Evolutionary conservation across 2,113 vertebrate genomes (phyloP).

Genomic region (Arenaria interpres): DNA sequence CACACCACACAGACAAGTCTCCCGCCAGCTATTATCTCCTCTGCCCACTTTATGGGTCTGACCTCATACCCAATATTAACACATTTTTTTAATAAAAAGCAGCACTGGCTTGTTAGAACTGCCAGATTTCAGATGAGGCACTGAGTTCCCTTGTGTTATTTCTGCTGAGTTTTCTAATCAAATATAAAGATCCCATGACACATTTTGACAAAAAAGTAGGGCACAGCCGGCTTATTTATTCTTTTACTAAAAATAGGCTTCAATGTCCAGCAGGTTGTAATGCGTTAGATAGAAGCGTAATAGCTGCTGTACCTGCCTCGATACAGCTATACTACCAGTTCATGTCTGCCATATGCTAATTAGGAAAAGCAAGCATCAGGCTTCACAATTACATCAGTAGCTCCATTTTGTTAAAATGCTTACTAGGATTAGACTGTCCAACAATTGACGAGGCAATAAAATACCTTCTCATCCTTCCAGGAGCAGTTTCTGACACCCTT

Average conservation of each 20-base stretch:
- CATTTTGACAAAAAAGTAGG: slow-evolving; percentile 62
- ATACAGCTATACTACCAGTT: not conserved
- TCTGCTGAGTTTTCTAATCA: slow-evolving; percentile 49
- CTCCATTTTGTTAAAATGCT: slow-evolving; percentile 3
- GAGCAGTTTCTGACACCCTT: slow-evolving; percentile 7
- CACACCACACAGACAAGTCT: not conserved
- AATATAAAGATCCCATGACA: slow-evolving; percentile 57
- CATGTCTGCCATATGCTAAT: not conserved
- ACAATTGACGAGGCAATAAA: not conserved
- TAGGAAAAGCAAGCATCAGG: not conserved
- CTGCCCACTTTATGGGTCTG: not conserved
- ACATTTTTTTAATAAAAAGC: not conserved
- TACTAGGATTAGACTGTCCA: not conserved
- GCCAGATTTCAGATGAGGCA: not conserved
- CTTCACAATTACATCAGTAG: not conserved
- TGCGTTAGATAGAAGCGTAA: not conserved
- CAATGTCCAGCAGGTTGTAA: slow-evolving; percentile 44
- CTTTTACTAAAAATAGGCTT: slow-evolving; percentile 56
- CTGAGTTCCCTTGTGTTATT: slow-evolving; percentile 37
- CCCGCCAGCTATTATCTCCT: not conserved
- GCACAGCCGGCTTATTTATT: slow-evolving; percentile 51
- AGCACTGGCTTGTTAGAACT: not conserved
- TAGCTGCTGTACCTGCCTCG: not conserved
- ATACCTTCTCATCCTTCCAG: not conserved
- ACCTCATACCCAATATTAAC: not conserved